These are phyloP conservation scores for Vireo altiloquus DNA, from an alignment of 2,113 vertebrate species.

Conservation along the genomic window DNA sequence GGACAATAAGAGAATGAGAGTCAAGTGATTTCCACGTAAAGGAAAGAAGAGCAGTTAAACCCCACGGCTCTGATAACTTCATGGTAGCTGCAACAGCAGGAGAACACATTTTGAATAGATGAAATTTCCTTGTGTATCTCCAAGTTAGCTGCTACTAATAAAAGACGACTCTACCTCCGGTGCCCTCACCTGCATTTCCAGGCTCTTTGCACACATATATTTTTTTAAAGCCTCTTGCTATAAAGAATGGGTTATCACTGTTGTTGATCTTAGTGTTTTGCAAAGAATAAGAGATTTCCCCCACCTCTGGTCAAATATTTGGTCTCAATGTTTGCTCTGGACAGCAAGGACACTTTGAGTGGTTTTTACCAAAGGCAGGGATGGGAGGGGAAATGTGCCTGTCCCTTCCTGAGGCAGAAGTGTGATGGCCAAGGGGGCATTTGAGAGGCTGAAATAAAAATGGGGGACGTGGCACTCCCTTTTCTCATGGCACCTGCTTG, in stretches of 20 bases:
- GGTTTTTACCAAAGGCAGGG: background rate
- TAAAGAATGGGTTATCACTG: background rate
- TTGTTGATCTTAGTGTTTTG: background rate
- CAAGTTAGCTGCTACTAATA: background rate
- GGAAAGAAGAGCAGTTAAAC: background rate
- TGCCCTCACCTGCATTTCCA: background rate
- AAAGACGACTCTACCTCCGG: background rate
- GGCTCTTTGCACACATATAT: background rate
- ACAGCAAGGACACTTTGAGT: rapidly evolving
- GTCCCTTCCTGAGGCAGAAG: rapidly evolving
- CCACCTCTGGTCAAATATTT: background rate
- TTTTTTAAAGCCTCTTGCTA: background rate
- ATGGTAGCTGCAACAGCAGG: background rate
- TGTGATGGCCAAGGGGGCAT: background rate
- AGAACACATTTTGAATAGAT: background rate
- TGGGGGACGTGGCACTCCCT: background rate
- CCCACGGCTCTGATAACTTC: background rate
- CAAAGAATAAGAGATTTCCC: background rate
- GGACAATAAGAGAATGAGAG: background rate
- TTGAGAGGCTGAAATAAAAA: background rate
- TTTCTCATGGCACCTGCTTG: background rate
- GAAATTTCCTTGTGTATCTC: background rate
- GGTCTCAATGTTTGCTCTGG: background rate
- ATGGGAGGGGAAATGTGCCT: rapidly evolving
- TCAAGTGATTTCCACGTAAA: background rate